phyloP scores from a whole-genome alignment of 2,113 vertebrate genomes.

The Zosterops hypoxanthus region DNA sequence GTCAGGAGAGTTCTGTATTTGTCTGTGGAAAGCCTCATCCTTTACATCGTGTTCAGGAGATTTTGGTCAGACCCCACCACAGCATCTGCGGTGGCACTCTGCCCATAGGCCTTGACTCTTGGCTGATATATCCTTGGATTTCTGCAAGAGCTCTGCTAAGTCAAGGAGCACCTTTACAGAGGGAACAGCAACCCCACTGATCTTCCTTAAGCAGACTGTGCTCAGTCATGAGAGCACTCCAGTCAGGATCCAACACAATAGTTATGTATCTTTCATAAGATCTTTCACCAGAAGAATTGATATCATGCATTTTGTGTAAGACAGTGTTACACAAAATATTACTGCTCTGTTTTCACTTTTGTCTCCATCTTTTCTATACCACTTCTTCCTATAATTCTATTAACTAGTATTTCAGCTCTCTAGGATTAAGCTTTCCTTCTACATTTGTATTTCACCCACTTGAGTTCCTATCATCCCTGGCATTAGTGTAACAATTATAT shows the following conservation, averaged over 20 bases:
- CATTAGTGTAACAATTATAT: background rate
- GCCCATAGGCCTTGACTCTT: background rate
- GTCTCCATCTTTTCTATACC: background rate
- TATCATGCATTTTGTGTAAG: background rate
- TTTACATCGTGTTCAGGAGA: background rate
- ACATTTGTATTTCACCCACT: background rate
- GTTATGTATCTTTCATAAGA: background rate
- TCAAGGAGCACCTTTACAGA: background rate
- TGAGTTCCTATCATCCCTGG: background rate
- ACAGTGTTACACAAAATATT: background rate
- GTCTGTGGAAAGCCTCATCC: background rate
- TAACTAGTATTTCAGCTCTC: background rate
- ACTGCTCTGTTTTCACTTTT: background rate
- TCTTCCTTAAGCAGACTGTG: background rate
- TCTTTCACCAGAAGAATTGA: background rate
- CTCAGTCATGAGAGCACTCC: background rate
- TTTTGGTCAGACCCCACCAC: background rate
- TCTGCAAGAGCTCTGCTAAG: background rate
- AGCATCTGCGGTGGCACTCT: background rate
- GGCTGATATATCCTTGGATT: background rate
- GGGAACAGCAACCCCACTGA: background rate
- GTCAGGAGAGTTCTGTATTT: background rate
- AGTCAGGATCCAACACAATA: background rate
- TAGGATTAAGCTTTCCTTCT: background rate
- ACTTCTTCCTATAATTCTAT: background rate